phyloP scores from a whole-genome alignment of 1,140 invertebrate genomes.

The Wasmannia auropunctata region DNA sequence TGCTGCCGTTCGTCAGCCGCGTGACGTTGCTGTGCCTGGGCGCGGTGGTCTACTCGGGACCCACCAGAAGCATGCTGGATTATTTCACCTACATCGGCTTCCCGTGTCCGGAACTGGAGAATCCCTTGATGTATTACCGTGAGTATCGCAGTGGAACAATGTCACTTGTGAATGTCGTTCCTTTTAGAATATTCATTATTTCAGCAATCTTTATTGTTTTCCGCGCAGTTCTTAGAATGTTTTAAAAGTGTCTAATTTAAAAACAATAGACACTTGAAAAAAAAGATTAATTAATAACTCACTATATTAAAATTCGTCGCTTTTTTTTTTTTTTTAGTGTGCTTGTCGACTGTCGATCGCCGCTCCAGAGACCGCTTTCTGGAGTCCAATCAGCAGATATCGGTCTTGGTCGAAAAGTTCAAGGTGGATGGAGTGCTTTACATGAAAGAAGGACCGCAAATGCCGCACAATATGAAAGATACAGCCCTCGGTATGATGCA shows the following conservation, averaged over 20 bases:
- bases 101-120: slow-evolving; percentile 96
- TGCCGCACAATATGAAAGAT: slow-evolving; percentile 82
- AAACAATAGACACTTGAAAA: background rate
- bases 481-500: slow-evolving; percentile 76
- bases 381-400: slow-evolving; percentile 97
- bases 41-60: slow-evolving; percentile 96
- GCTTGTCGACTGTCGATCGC: slow-evolving; percentile 95
- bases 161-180: background rate
- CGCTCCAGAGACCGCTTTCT: slow-evolving; percentile 94
- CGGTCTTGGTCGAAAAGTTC: slow-evolving; percentile 95
- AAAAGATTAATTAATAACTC: background rate
- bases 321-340: slow-evolving; percentile 90
- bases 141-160: slow-evolving; percentile 83
- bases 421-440: slow-evolving; percentile 91
- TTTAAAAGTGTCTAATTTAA: background rate
- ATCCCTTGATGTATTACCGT: slow-evolving; percentile 97
- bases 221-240: background rate
- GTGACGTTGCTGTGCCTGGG: slow-evolving; percentile 93
- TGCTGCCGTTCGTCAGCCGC: slow-evolving; percentile 95
- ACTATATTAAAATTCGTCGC: background rate
- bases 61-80: slow-evolving; percentile 94
- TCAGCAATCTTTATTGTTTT: background rate
- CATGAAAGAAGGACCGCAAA: slow-evolving; percentile 87
- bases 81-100: slow-evolving; percentile 97
- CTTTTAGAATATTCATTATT: background rate